A percentile compares a stretch with the other conserved stretches of the same genome.
phyloP scores from a whole-genome alignment of 2,113 vertebrate genomes.

The Pygoscelis adeliae region DNA sequence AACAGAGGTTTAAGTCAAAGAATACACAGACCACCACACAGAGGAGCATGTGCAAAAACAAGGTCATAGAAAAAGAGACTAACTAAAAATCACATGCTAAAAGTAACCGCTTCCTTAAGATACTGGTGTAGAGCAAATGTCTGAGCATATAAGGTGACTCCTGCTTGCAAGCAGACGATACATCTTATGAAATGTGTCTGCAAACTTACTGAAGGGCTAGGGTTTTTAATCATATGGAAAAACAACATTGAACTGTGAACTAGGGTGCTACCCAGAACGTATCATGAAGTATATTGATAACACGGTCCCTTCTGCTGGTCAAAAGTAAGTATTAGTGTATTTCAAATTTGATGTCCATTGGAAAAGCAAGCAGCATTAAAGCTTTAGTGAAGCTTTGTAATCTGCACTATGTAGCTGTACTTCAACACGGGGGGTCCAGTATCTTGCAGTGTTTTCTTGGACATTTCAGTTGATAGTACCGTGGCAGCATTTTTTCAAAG shows the following conservation, averaged over 20 bases:
- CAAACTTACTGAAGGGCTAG: not conserved
- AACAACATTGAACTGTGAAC: not conserved
- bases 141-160: rapidly evolving
- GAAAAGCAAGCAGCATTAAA: not conserved
- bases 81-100: not conserved
- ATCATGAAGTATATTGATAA: not conserved
- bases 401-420: not conserved
- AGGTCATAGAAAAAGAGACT: not conserved
- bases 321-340: not conserved
- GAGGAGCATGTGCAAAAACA: not conserved
- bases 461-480: not conserved
- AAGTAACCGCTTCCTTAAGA: not conserved
- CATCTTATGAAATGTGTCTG: rapidly evolving
- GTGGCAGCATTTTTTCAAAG: not conserved
- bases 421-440: not conserved
- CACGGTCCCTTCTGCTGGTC: not conserved
- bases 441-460: not conserved
- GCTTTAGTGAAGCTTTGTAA: not conserved
- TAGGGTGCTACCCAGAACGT: not conserved
- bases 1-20: not conserved
- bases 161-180: not conserved
- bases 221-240: not conserved
- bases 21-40: not conserved
- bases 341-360: not conserved
- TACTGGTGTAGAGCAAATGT: not conserved